A percentile compares a stretch with the other conserved stretches of the same genome.
These are phyloP conservation scores for Diplazon laetatorius DNA, from an alignment of 2,888 invertebrate species.

Conservation along the genomic window DNA sequence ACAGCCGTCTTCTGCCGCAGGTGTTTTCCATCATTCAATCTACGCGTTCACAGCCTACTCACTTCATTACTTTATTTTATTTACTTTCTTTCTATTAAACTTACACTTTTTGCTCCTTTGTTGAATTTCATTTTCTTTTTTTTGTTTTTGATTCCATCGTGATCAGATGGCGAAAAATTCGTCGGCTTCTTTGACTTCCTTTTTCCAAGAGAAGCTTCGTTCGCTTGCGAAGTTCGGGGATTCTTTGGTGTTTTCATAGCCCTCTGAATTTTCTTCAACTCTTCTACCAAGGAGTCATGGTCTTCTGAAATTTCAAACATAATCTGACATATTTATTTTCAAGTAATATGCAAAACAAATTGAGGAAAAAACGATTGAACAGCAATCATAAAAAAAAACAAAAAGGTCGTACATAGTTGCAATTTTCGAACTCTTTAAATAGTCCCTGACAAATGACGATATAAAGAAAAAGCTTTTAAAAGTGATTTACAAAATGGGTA, in stretches of 20 bases:
- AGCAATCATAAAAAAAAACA: background rate
- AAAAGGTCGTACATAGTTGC: slow-evolving; percentile 3
- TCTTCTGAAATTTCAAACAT: slow-evolving; percentile 19
- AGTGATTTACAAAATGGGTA: slow-evolving; percentile 22
- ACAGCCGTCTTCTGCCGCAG: too few species aligned
- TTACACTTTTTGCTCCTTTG: slow-evolving; percentile 19
- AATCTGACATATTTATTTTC: too few species aligned
- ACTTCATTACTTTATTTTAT: background rate
- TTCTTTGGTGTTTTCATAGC: slow-evolving; percentile 19
- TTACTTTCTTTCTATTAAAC: slow-evolving; percentile 16
- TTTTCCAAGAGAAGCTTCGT: slow-evolving; percentile 9
- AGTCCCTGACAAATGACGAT: slow-evolving; percentile 16
- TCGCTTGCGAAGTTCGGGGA: background rate
- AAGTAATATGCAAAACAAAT: slow-evolving; percentile 25
- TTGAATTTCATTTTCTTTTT: slow-evolving; percentile 18
- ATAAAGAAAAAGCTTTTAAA: slow-evolving; percentile 22
- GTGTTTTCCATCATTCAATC: too few species aligned
- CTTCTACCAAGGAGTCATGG: slow-evolving; percentile 19
- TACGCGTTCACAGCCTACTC: background rate
- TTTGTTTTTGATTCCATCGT: slow-evolving; percentile 6
- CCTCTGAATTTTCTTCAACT: slow-evolving; percentile 27
- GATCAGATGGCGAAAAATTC: slow-evolving; percentile 31
- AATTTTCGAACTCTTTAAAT: slow-evolving; percentile 22
- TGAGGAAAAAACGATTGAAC: slow-evolving; percentile 17
- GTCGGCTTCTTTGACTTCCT: slow-evolving; percentile 27